These are phyloP conservation scores for Petrocephalus microphthalmus DNA, from an alignment of 2,113 vertebrate genomes.

Conservation along the genomic window DNA sequence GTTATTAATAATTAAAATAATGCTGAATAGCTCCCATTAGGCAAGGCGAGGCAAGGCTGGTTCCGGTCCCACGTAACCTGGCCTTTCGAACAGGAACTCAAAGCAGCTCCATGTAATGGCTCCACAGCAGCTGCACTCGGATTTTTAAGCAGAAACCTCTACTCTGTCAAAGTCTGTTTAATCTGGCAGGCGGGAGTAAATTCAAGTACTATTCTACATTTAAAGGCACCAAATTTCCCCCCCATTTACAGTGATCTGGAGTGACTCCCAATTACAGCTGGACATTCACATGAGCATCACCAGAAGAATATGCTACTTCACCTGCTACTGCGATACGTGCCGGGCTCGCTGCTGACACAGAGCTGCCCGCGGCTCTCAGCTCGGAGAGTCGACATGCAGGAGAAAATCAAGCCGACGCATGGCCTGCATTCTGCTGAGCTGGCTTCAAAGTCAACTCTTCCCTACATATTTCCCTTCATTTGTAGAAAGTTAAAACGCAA, in stretches of 20 bases:
- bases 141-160: not conserved
- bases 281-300: not conserved
- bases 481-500: not conserved
- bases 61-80: not conserved
- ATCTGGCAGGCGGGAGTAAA: not conserved
- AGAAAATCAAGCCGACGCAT: not conserved
- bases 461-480: not conserved
- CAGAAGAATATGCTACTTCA: not conserved
- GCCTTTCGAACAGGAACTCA: not conserved
- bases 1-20: not conserved
- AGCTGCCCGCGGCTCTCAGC: no score
- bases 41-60: not conserved
- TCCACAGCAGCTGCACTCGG: not conserved
- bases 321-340: not conserved
- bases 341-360: no score
- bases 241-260: not conserved
- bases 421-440: not conserved
- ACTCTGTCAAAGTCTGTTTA: not conserved
- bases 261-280: not conserved
- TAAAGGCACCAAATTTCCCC: not conserved
- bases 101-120: not conserved
- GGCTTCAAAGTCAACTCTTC: not conserved
- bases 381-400: no score
- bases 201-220: not conserved
- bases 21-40: not conserved